phyloP scores from a whole-genome alignment of 2,113 vertebrate genomes.

The Spizaetus ornatus region DNA sequence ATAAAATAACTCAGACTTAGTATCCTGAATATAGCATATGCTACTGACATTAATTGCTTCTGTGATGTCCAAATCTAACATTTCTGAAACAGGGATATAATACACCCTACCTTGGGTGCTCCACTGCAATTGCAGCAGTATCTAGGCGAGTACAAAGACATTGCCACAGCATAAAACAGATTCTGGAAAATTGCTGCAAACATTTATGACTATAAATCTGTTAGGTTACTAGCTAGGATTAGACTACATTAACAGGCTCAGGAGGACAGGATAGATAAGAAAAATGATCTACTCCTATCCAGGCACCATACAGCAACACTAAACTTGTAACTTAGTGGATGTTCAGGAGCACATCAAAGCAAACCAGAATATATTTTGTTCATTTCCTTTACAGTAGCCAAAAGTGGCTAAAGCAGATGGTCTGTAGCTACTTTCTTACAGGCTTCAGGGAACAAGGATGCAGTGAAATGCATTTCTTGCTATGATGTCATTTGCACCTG shows the following conservation, averaged over 20 bases:
- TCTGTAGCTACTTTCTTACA: neutral
- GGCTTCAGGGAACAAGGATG: neutral
- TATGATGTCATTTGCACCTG: neutral
- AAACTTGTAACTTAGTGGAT: constrained; percentile 17
- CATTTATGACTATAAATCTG: neutral
- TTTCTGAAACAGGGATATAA: neutral
- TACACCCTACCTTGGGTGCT: neutral
- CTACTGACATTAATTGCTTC: neutral
- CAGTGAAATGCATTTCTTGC: neutral
- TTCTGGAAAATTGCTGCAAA: neutral
- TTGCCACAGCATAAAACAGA: neutral
- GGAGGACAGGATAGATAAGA: constrained; percentile 6
- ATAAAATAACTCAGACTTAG: neutral
- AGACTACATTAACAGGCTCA: constrained; percentile 36
- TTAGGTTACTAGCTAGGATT: neutral
- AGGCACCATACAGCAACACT: neutral
- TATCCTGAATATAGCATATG: neutral
- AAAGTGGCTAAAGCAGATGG: neutral
- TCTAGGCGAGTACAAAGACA: neutral
- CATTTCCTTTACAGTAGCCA: neutral
- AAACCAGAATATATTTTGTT: neutral
- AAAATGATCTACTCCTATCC: constrained; percentile 37
- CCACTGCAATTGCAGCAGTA: neutral
- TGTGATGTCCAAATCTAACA: neutral
- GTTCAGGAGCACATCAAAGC: constrained; percentile 34